Conservation (phyloP, 2,113 vertebrate species). For the Saimiri boliviensis region DNA sequence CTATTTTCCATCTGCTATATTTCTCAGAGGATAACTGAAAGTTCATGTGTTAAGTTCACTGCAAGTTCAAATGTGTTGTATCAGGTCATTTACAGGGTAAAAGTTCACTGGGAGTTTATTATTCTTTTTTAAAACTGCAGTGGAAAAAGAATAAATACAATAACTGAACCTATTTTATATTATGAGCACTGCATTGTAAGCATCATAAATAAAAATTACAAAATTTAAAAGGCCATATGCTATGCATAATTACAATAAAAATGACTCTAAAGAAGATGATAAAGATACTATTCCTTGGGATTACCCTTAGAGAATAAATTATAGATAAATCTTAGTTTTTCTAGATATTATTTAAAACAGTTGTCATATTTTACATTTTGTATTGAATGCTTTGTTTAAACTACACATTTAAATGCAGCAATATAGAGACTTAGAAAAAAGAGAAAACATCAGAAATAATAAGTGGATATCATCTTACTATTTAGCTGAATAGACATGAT, state of each 20-base stretch:
- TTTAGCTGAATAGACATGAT: neutral
- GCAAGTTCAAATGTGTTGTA: constrained; percentile 85
- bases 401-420: neutral
- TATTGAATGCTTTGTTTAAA: neutral
- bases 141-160: constrained; percentile 57
- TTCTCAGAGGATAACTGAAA: constrained; percentile 84
- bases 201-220: constrained; percentile 57
- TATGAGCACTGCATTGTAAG: constrained; percentile 40
- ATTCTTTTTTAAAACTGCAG: constrained; percentile 57
- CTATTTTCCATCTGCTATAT: constrained; percentile 86
- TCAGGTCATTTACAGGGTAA: constrained; percentile 85
- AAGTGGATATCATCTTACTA: neutral
- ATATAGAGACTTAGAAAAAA: neutral
- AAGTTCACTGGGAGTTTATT: constrained; percentile 87
- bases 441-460: neutral
- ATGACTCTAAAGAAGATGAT: neutral
- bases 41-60: constrained; percentile 89
- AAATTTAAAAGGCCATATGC: constrained; percentile 5
- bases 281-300: neutral
- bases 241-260: neutral
- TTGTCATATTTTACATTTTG: neutral
- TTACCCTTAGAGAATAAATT: neutral
- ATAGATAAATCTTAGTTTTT: neutral
- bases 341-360: neutral
- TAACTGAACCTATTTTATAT: constrained; percentile 63